phyloP scores from a whole-genome alignment of 1,140 invertebrate genomes.

The Zaprionus capensis region DNA sequence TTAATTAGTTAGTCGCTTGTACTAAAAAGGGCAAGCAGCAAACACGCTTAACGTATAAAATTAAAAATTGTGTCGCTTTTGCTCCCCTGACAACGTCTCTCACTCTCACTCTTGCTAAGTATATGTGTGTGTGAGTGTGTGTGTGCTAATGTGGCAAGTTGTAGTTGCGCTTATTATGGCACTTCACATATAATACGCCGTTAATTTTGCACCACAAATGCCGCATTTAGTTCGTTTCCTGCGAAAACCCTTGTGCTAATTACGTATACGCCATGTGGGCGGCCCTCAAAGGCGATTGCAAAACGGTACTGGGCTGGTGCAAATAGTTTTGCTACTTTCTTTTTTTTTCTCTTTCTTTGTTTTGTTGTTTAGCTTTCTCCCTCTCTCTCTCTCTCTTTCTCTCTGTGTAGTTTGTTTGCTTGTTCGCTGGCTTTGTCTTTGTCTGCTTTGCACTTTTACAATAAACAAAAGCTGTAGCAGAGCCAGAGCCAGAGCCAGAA shows the following conservation, averaged over 20 bases:
- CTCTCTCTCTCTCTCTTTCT: not conserved
- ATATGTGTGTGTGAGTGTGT: slow-evolving; percentile 2
- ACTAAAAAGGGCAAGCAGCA: slow-evolving; percentile 44
- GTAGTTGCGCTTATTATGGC: slow-evolving; percentile 50
- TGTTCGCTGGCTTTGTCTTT: slow-evolving; percentile 50
- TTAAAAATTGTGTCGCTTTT: slow-evolving; percentile 25
- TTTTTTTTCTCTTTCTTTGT: slow-evolving; percentile 11
- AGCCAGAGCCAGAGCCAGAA: slow-evolving; percentile 31
- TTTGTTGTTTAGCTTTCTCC: not conserved
- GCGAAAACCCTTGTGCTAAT: slow-evolving; percentile 42
- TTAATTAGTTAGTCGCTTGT: slow-evolving; percentile 78
- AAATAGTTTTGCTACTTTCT: slow-evolving; percentile 26
- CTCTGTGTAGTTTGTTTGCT: slow-evolving; percentile 7
- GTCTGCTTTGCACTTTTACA: slow-evolving; percentile 47
- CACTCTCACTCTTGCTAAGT: not conserved
- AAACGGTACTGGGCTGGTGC: slow-evolving; percentile 15
- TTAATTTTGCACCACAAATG: slow-evolving; percentile 50
- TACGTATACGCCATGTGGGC: slow-evolving; percentile 35
- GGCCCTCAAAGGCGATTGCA: slow-evolving; percentile 15
- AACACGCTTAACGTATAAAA: slow-evolving; percentile 27
- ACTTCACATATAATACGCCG: slow-evolving; percentile 51
- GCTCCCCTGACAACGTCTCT: slow-evolving; percentile 2
- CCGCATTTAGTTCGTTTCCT: slow-evolving; percentile 44
- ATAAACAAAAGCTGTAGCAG: slow-evolving; percentile 52
- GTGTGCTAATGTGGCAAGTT: slow-evolving; percentile 44